Conservation (phyloP, 2,113 vertebrate species). For the Promerops cafer region DNA sequence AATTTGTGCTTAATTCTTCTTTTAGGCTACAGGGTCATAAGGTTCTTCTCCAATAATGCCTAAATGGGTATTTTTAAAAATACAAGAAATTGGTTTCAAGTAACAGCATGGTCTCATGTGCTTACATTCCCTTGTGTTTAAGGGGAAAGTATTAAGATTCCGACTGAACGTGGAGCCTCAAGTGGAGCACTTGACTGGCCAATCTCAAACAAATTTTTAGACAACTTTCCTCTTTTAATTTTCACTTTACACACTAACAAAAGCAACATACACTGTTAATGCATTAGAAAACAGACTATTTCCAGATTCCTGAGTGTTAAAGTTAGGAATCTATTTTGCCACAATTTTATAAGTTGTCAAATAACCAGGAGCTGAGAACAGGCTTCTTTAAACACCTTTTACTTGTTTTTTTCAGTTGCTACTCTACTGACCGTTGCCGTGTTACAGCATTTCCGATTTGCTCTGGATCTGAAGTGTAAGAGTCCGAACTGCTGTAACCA, state of each 20-base stretch:
- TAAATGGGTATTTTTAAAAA: neutral
- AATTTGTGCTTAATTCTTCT: neutral
- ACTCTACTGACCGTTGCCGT: slow-evolving; percentile 84
- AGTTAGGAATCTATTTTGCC: neutral
- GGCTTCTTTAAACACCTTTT: neutral
- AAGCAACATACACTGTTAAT: neutral
- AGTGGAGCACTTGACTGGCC: neutral
- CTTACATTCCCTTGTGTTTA: neutral
- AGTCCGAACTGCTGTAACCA: slow-evolving; percentile 97
- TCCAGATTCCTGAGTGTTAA: neutral
- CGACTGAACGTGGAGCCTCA: neutral
- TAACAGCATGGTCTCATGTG: neutral
- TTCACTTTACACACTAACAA: neutral
- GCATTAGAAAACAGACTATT: neutral
- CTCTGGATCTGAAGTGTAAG: slow-evolving; percentile 92
- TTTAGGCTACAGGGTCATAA: neutral
- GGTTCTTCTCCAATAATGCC: neutral
- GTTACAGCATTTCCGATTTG: slow-evolving; percentile 82
- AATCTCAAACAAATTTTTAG: neutral
- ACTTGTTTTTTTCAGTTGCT: neutral
- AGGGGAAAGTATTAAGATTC: neutral
- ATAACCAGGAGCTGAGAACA: neutral
- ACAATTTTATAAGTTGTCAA: neutral
- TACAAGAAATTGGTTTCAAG: neutral
- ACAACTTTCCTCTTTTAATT: neutral